Base-by-base conservation (phyloP, 2,888 invertebrate genomes). In the Drosophila atripex region DNA sequence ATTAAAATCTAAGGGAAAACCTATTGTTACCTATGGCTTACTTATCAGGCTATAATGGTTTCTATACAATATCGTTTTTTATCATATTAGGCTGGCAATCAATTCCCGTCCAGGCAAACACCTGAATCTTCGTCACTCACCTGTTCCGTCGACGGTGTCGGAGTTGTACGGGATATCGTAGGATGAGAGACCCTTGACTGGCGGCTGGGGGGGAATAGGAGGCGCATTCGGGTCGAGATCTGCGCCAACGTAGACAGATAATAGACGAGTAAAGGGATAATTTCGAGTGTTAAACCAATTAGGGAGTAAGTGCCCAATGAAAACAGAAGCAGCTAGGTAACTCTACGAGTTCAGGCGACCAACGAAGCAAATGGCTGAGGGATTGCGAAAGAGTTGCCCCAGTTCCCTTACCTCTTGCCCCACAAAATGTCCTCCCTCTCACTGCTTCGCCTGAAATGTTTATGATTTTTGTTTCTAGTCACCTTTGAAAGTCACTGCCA, bases 141-240 rank as follows among this genome's bases (percentile, higher is more conserved):
- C 94, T 93, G 93, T 92, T 78, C 93, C 93, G 88, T 93, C 93
- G 41, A 61, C 35, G 39, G 50, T 68, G 66, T 68, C 66, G 9
- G 49, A 21, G 91, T 91, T 92, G 91, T 87, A 82, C 66, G 92
- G 92, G 91, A 39, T 52, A 52, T 92, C 92, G 83, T 92, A 92
- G 78, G 93, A 91, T 57, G 93, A 92, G 90, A 94, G 93, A 90
- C 94, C 93, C 91, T 94, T 94, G 77, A 94, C 94, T 71, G 93
- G 93, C 83, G 95, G 93, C 80, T 92, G 93, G 88, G 94, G 93
- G 84, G 94, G 94, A 83, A 93, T 87, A 71, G 90, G 89, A 28
- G 89, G 86, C 66, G 79, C 85, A 71, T 86, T 87, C 84, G 84
- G 80, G 85, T 89, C 90, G 78, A 80, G 88, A 86, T 90, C 91